Conservation (phyloP, 2,797 vertebrate genomes). For the Coreius guichenoti region DNA sequence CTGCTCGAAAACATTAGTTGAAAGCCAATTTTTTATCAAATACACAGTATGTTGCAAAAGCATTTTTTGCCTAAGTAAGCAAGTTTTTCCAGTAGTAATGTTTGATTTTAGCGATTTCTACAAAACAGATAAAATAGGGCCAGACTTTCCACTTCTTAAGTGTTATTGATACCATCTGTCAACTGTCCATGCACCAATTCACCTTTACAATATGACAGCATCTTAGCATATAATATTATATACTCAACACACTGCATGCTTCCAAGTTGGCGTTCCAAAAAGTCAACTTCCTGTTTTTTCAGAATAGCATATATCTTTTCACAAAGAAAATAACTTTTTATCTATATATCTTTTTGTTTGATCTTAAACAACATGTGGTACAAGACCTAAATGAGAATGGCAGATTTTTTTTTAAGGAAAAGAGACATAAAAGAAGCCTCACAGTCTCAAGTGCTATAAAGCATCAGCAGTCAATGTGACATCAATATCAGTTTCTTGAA, state of each 20-base stretch:
- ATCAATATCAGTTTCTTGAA: slow-evolving; percentile 40
- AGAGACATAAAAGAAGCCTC: slow-evolving; percentile 2
- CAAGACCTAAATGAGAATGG: slow-evolving; percentile 6
- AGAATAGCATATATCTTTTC: slow-evolving; percentile 30
- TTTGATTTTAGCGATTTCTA: slow-evolving; percentile 35
- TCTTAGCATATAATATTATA: slow-evolving; percentile 73
- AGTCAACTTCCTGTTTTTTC: slow-evolving; percentile 10
- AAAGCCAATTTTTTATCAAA: slow-evolving; percentile 35
- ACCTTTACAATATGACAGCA: slow-evolving; percentile 74
- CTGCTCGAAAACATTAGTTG: slow-evolving; percentile 22
- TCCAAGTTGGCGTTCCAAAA: slow-evolving; percentile 72
- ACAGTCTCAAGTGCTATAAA: slow-evolving; percentile 31
- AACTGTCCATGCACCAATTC: slow-evolving; percentile 75
- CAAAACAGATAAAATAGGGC: slow-evolving; percentile 19
- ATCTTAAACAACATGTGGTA: slow-evolving; percentile 34
- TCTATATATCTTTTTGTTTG: slow-evolving; percentile 47
- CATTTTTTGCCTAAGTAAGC: slow-evolving; percentile 25
- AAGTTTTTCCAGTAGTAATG: slow-evolving; percentile 11
- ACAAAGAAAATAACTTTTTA: slow-evolving; percentile 27
- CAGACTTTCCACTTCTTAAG: slow-evolving; percentile 64
- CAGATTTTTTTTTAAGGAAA: neutral
- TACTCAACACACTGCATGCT: slow-evolving; percentile 80
- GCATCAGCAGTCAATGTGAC: slow-evolving; percentile 27
- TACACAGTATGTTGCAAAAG: slow-evolving; percentile 24
- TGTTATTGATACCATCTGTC: slow-evolving; percentile 67